Evolutionary conservation across 92 coral and sea anemone genomes (phyloP), one percentile per base, ranked within the genome.

Genomic region (Paragorgia papillata): DNA sequence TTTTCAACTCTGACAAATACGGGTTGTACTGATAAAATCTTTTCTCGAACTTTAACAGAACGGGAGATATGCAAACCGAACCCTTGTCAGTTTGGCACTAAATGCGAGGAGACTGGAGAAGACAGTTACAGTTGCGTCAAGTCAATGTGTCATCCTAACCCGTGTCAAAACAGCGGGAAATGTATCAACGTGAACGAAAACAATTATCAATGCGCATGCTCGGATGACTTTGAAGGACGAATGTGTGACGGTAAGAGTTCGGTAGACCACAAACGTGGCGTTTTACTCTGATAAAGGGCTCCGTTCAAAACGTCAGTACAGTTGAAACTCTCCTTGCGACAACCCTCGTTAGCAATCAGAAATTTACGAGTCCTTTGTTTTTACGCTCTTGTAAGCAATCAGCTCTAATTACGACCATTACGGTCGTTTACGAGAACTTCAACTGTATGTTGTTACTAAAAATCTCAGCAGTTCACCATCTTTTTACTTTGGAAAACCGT

Each of bases 101-200:
- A 95, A 61, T 95, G 99, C 46, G 82, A 80, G 40, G 95, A 95
- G 62, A 90, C 91, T 18, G 92, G 95, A 17, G 48, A 39, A 0
- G 99, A 90, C 67, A 92, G 97, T 26, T 95, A 95, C 58, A 96
- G 92, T 57, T 95, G 99, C 51, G 99, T 95, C 8, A 95, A 95
- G 79, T 91, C 89, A 18, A 84, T 95, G 56, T 95, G 99, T 35
- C 88, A 91, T 64, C 99, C 99, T 7, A 91, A 88, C 82, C 99
- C 99, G 13, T 95, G 99, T 51, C 81, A 77, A 79, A 86, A 95
- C 57, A 84, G 79, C 34, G 97, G 97, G 20, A 89, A 84, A 33
- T 95, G 99, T 66, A 87, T 92, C 39, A 92, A 95, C 74, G 88
- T 91, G 67, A 95, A 88, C 25, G 88, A 95, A 43, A 88, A 95